Base-by-base conservation (phyloP, 1,140 invertebrate genomes). In the Adelges cooleyi region DNA sequence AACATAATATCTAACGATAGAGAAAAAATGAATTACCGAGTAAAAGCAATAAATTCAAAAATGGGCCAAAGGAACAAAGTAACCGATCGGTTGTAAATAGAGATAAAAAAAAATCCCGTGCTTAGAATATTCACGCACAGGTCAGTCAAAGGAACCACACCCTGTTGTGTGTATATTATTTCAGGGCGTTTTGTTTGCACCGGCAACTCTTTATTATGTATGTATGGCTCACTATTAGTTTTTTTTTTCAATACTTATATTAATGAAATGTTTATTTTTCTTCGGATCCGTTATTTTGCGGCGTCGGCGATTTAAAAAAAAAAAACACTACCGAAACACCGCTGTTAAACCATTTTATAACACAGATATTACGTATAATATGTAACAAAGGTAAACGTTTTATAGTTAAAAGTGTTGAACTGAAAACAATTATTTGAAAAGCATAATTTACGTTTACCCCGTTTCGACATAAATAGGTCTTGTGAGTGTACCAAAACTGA, bases 81-180 rank as follows among this genome's bases (percentile, higher is more conserved):
- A 48, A 33, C 42, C 56, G 56, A 62, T 46, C 56, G 38, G 22
- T 11, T 20, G 56, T 62, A 46, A 23, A 36, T 53, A 15, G 29
- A 62, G n/a, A 62, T 40, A 46, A 25, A 27, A 46, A 33, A 62
- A 62, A 62, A 62, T 46, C 53, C 53, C 53, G 38, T 59, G 53
- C 53, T 59, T 33, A 62, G 56, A 62, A 62, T 62, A 62, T 62
- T 62, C 56, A 27, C 56, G 42, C 13, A 33, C 11, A 62, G 56
- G 56, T 62, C 56, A 62, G 56, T 62, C 56, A 62, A 62, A 62
- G 56, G 44, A 62, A 42, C 56, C 56, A 62, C 56, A 62, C 56
- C 56, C 56, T 62, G 25, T 27, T 48, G 54, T 46, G 27, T 62
- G 56, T 62, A 48, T 62, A 62, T n/a, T n/a, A n/a, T 46, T 62